Base-by-base conservation (phyloP, 2,888 invertebrate genomes). In the Caenorhabditis imperialis region DNA sequence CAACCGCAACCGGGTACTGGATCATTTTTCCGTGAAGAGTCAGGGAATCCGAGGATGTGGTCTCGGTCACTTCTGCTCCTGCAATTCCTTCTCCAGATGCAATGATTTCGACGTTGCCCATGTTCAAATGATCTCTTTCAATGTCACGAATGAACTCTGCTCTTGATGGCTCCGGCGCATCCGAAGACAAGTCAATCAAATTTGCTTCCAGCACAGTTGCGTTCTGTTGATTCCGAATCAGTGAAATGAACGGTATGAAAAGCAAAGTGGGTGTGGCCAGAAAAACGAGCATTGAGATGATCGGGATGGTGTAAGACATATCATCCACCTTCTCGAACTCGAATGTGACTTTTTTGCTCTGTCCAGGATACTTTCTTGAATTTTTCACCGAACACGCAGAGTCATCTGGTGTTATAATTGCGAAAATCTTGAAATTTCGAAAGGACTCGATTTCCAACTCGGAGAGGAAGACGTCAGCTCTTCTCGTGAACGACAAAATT, bases 381-480 rank as follows among this genome's bases (percentile, higher is more conserved):
- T 54, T 35, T 18, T 53, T 53, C 4, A 48, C 2, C 14, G 51
- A 51, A n/a, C 72, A 72, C 1, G 35, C 30, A 6, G 45, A 16
- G 14, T 72, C 54, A 8, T 51, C 63, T 5, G 58, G 72, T 48
- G 45, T 45, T 12, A 72, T 58, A 33, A 72, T 48, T 1, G 45
- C 65, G 20, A 60, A 72, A 4, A 72, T 37, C 16, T 60, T 45
- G 35, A 72, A 65, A 0, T 45, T 10, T 10, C 35, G 30, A 18
- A 70, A 53, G 20, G 7, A 12, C 14, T 27, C 8, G 14, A 69
- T 48, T 40, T 72, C 63, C 0, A 20, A 25, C 20, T 38, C 48
- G 1, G 72, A 48, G 38, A 72, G 58, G 37, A 65, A 65, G 8
- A 72, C 25, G 30, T 72, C 72, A 0, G 63, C 72, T 42, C 72